Percentiles rank a stretch among this genome's conserved stretches.
phyloP scores from a whole-genome alignment of 1,140 invertebrate species.

The Drosophila repletoides region DNA sequence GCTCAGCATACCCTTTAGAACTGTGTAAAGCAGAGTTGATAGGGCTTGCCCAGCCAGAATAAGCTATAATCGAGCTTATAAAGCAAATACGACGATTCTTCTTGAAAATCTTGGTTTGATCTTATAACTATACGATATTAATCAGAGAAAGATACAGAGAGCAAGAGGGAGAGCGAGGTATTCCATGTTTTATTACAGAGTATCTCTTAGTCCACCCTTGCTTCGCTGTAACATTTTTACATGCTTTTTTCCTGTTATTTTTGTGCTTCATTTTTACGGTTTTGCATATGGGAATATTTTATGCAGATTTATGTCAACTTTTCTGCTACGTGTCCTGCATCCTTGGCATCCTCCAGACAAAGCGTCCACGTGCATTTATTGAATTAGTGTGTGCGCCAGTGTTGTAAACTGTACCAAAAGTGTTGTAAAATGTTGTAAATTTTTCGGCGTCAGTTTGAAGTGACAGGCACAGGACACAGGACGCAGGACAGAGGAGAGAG shows the following conservation, averaged over 20 bases:
- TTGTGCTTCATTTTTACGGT: slow-evolving; percentile 27
- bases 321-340: slow-evolving; percentile 68
- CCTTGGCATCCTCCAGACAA: slow-evolving; percentile 17
- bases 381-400: slow-evolving; percentile 64
- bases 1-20: too few relatives aligned
- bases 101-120: too few relatives aligned
- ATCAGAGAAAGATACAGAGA: too few relatives aligned
- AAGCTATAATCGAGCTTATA: too few relatives aligned
- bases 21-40: too few relatives aligned
- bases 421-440: slow-evolving; percentile 60
- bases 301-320: slow-evolving; percentile 80
- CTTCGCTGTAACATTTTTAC: neutral
- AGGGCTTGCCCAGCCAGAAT: too few relatives aligned
- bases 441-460: slow-evolving; percentile 58
- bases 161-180: too few relatives aligned
- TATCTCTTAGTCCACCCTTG: neutral
- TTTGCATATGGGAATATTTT: slow-evolving; percentile 79
- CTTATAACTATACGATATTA: too few relatives aligned
- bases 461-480: slow-evolving; percentile 54
- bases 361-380: slow-evolving; percentile 67
- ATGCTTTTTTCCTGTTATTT: neutral
- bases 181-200: neutral
- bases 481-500: too few relatives aligned
- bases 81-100: too few relatives aligned
- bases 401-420: slow-evolving; percentile 56